Evolutionary conservation across 37 sponge, comb jelly and placozoan genomes (phyloP), one percentile per base, ranked within the genome.

Genomic region (Crambe crambe): DNA sequence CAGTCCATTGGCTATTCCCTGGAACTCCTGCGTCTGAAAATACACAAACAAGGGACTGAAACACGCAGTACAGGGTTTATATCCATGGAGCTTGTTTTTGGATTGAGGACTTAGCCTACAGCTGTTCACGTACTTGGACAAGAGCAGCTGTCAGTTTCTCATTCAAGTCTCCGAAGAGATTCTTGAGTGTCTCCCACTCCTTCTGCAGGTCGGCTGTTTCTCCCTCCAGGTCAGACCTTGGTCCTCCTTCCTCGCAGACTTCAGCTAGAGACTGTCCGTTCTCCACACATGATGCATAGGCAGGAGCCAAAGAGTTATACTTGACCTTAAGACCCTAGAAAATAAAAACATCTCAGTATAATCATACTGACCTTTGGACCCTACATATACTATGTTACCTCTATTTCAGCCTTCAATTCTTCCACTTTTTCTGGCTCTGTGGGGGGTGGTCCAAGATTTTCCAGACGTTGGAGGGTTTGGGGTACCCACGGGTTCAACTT

Each of bases 361-460:
- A 31, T 12, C 21, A 64, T 64, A 32, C 18, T 47, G 51, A 47
- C 51, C 51, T 47, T 47, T 47, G 51, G 51, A 6, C 51, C 51
- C 12, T 47, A 47, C 12, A 47, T 12, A 47, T 47, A 6, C 6
- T 47, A 12, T 47, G 51, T 47, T 12, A 47, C 92, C 68, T 91
- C 88, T 21, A 91, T 37, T 39, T 71, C 68, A 27, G 59, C 66
- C 71, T 78, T 78, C 68, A 65, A 51, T 23, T 86, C 38, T 61
- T 91, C 83, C 31, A 90, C 77, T 1, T 73, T 57, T 18, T 85
- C 72, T 15, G 80, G 77, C 5, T 90, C 91, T 37, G 82, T 34
- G 25, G 91, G 91, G 37, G 77, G 56, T 2, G 81, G 44, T 32
- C 74, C 62, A 56, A 86, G 37, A 35, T 39, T 74, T 23, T 75